phyloP scores from a whole-genome alignment of 2,888 invertebrate genomes.

The Catonia carolina region DNA sequence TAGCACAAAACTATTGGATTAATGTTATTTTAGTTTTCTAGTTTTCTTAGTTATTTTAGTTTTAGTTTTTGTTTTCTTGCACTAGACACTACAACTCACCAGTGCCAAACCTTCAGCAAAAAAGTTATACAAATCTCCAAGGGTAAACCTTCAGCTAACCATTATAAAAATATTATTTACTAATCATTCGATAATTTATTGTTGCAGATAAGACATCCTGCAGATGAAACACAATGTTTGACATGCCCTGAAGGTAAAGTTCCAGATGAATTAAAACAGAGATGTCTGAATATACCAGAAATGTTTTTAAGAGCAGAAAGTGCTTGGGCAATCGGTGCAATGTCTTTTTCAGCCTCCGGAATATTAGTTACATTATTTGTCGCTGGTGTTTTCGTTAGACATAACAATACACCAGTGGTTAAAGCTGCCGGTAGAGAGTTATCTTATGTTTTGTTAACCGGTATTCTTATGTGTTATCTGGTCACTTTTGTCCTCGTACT shows the following conservation, averaged over 20 bases:
- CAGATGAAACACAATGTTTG: slow-evolving; percentile 75
- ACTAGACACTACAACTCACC: too few relatives aligned
- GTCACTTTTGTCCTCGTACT: slow-evolving; percentile 89
- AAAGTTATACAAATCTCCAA: too few relatives aligned
- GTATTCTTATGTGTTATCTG: slow-evolving; percentile 84
- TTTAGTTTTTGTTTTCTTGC: too few relatives aligned
- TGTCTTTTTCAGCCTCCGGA: slow-evolving; percentile 72
- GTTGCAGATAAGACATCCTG: slow-evolving; percentile 67
- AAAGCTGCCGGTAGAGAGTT: slow-evolving; percentile 87
- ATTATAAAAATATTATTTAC: too few relatives aligned
- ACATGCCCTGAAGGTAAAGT: slow-evolving; percentile 59
- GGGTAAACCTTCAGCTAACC: too few relatives aligned
- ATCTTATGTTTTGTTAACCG: slow-evolving; percentile 83
- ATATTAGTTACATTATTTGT: slow-evolving; percentile 72
- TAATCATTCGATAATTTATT: too few relatives aligned
- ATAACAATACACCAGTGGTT: slow-evolving; percentile 93
- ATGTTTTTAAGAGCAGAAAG: slow-evolving; percentile 77
- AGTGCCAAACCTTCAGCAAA: too few relatives aligned
- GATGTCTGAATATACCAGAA: slow-evolving; percentile 58
- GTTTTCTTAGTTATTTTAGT: too few relatives aligned
- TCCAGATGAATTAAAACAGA: slow-evolving; percentile 42
- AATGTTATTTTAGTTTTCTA: too few relatives aligned
- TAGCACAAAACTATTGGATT: too few relatives aligned
- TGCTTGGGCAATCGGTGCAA: slow-evolving; percentile 86
- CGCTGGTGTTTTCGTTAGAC: slow-evolving; percentile 69